Evolutionary conservation across 1,140 invertebrate genomes (phyloP), one percentile per base, ranked within the genome.

Genomic region (Drosophila bocqueti): DNA sequence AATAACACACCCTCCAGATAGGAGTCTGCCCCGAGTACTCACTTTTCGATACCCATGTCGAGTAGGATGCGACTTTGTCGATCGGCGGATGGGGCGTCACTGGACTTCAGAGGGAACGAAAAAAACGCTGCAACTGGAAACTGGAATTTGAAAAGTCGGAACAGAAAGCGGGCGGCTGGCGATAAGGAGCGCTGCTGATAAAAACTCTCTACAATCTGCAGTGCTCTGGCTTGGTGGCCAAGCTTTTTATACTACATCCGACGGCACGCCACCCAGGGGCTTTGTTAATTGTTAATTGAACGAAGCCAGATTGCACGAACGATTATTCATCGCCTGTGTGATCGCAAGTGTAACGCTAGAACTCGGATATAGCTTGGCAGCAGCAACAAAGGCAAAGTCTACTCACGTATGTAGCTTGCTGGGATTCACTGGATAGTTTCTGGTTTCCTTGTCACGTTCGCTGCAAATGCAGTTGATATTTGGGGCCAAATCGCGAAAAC

Each of bases 21-120:
- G 13, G 1, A 66, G 24, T 16, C 34, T 24, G 9, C 38, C 11
- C 31, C 6, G 11, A 7, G 16, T 79, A 91, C 85, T 90, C 71
- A 90, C 85, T 83, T 90, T 34, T 90, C 85, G 54, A 90, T 61
- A 46, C 85, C 76, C 85, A 90, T 90, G 15, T 26, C 52, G 49
- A 55, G 50, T 29, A 43, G 64, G 58, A 40, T 42, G 80, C 63
- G 72, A 91, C 86, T 90, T 64, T 54, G 73, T 65, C 65, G 67
- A 63, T 66, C 85, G 85, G 74, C 74, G 47, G 58, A 24, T 67
- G 78, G 65, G 73, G 65, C 61, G 61, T 72, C 64, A 89, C 86
- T 89, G 81, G 83, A 43, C 36, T 40, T 42, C 54, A 29, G 46
- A 45, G 31, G 65, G 65, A 72, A 49, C 47, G 26, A 67, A 67